Evolutionary conservation across 1,140 invertebrate genomes (phyloP).

Genomic region (Apis mellifera): DNA sequence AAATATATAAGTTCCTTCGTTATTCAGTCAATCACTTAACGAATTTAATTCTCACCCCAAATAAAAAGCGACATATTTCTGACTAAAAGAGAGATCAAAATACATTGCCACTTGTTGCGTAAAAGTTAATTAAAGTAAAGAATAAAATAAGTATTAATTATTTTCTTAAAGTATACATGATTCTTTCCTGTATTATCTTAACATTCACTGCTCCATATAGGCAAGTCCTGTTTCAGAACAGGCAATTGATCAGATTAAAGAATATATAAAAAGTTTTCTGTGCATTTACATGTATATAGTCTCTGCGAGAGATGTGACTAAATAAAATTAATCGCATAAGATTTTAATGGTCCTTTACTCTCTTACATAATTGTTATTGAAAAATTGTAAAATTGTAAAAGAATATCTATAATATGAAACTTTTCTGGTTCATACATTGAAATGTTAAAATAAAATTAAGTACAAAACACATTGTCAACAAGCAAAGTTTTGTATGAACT

Average conservation of each 20-base stretch:
- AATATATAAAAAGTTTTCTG: constrained; percentile 57
- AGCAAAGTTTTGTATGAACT: constrained; percentile 21
- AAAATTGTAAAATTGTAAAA: constrained; percentile 26
- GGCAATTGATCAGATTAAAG: constrained; percentile 69
- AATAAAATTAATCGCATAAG: constrained; percentile 43
- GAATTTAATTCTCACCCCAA: constrained; percentile 75
- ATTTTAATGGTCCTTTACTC: constrained; percentile 50
- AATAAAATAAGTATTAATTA: constrained; percentile 80
- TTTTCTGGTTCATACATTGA: constrained; percentile 56
- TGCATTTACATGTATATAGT: constrained; percentile 42
- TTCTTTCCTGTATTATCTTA: constrained; percentile 70
- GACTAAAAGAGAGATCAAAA: constrained; percentile 88
- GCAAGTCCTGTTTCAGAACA: constrained; percentile 75
- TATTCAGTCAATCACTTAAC: constrained; percentile 71
- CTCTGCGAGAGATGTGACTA: constrained; percentile 46
- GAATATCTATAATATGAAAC: constrained; percentile 43
- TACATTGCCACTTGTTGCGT: constrained; percentile 87
- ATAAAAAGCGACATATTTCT: constrained; percentile 81
- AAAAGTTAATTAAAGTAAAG: constrained; percentile 81
- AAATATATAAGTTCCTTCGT: constrained; percentile 65
- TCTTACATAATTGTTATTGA: constrained; percentile 37
- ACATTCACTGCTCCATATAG: constrained; percentile 68
- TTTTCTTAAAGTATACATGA: constrained; percentile 75
- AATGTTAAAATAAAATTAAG: constrained; percentile 70
- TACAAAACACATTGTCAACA: constrained; percentile 60